Conservation (phyloP, 2,113 vertebrate species). For the Condylura cristata region DNA sequence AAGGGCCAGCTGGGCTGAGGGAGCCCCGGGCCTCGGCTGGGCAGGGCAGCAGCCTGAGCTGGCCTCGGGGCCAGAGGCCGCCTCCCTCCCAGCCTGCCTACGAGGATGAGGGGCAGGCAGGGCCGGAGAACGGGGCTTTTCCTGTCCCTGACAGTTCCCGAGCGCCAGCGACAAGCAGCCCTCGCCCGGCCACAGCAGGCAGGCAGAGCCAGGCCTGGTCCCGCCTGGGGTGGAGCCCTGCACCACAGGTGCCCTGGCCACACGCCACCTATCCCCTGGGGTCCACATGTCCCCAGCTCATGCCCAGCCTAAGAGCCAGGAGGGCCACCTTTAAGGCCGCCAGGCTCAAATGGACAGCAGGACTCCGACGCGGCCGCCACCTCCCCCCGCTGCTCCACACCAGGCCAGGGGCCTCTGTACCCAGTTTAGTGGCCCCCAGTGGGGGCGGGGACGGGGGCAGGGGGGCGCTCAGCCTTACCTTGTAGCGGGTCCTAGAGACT, state of each 20-base stretch:
- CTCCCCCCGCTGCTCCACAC: not conserved
- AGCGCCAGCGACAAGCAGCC: not conserved
- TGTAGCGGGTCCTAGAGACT: conserved; percentile 75
- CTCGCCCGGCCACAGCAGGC: not conserved
- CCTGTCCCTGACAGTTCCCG: not conserved
- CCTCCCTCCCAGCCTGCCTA: not conserved
- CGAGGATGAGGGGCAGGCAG: not conserved
- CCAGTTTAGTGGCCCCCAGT: not conserved
- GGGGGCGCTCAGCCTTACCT: conserved; percentile 65
- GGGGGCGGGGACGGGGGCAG: not conserved
- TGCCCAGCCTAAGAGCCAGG: not conserved
- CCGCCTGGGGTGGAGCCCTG: fast-evolving
- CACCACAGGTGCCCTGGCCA: not conserved
- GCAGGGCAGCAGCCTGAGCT: not conserved
- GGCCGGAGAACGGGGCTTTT: not conserved
- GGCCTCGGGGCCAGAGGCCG: not conserved
- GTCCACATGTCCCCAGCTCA: not conserved
- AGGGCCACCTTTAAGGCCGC: not conserved
- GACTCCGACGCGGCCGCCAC: not conserved
- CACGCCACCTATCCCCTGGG: not conserved
- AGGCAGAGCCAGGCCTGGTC: fast-evolving
- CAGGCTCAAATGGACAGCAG: not conserved
- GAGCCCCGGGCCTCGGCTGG: not conserved
- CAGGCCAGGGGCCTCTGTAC: not conserved
- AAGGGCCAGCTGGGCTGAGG: not conserved